Evolutionary conservation across 2,888 invertebrate species (phyloP), one percentile per base, ranked within the genome.

Genomic region (Sinhomidia bicolor): DNA sequence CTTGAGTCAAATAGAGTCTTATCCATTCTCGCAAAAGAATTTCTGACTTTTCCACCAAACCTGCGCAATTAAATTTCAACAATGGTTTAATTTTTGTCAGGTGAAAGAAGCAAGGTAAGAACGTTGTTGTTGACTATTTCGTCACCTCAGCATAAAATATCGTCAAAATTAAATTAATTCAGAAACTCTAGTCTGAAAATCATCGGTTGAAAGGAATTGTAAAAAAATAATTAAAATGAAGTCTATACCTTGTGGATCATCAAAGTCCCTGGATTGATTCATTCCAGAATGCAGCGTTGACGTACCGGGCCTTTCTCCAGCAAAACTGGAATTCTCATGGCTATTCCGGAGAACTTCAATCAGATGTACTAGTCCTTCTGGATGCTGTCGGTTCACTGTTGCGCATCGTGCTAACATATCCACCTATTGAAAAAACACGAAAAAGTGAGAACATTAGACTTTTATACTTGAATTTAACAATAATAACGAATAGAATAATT

Each of bases 21-120:
- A 99, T 97, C 99, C 99, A 99, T 93, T 99, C 99, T 26, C 99
- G 95, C 47, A 99, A 95, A 12, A 99, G 94, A 92, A 95, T 97
- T 94, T 99, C 99, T 0, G 99, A 98, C 94, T 99, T 99, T 93
- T 99, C 99, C 92, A 97, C 96, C 62, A 99, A 94, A 26, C 98
- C 98, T 0, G 74, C 3, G 47, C 23, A 47, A 26, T 41, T 41
- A 85, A n/a, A n/a, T n/a, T n/a, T n/a, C n/a, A n/a, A n/a, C n/a
- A n/a, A n/a, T n/a, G n/a, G n/a, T n/a, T n/a, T n/a, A n/a, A n/a
- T n/a, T n/a, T n/a, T n/a, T n/a, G n/a, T n/a, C n/a, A n/a, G n/a
- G n/a, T n/a, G n/a, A n/a, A n/a, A n/a, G n/a, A n/a, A n/a, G n/a
- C n/a, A n/a, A n/a, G n/a, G n/a, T n/a, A n/a, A n/a, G n/a, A n/a